Evolutionary conservation across 2,113 vertebrate genomes (phyloP).

Genomic region (Dicerorhinus sumatrensis): DNA sequence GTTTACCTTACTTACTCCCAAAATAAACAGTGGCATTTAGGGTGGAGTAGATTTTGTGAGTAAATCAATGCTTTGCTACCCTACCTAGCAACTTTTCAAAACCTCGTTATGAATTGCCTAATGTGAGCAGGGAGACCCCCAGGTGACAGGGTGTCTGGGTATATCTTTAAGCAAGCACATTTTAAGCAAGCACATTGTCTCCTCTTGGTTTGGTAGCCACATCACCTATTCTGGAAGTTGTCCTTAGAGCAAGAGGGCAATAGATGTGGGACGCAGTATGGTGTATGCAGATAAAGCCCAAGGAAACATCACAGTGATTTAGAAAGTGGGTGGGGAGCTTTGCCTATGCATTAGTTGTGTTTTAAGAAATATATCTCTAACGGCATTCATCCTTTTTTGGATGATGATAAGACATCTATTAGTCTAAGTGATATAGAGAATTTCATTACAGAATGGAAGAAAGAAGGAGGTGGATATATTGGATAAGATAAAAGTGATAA

Average conservation of each 20-base stretch:
- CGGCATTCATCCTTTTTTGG: not conserved
- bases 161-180: not conserved
- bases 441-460: not conserved
- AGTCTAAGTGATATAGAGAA: not conserved
- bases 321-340: not conserved
- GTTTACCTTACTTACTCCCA: not conserved
- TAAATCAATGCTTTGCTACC: not conserved
- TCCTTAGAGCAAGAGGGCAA: not conserved
- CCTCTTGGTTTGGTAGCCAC: not conserved
- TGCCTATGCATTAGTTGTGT: not conserved
- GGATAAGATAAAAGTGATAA: slow-evolving; percentile 45
- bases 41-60: not conserved
- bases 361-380: not conserved
- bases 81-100: not conserved
- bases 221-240: not conserved
- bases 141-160: not conserved
- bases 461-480: not conserved
- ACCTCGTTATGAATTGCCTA: not conserved
- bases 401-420: not conserved
- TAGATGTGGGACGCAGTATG: not conserved
- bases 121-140: not conserved
- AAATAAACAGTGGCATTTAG: not conserved
- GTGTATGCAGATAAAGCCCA: not conserved
- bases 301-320: not conserved
- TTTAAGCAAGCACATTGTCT: not conserved